Evolutionary conservation across 2,113 vertebrate genomes (phyloP), one percentile per base, ranked within the genome.

Genomic region (Panurus biarmicus): DNA sequence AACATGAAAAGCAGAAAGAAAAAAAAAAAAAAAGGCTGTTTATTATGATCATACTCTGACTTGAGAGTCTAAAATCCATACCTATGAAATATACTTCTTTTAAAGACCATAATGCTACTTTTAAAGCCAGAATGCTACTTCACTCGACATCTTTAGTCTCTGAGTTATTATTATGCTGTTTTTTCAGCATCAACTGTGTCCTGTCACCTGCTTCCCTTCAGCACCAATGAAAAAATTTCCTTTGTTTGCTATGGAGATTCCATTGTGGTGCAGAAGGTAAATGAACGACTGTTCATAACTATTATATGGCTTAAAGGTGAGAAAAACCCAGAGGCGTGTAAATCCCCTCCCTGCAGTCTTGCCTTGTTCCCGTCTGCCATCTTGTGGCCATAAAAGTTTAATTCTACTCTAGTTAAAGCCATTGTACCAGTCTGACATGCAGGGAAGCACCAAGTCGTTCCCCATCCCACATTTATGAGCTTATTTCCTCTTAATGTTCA

Each of bases 381-480:
- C 97, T 96, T 70, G 95, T 97, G 97, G 96, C 58, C 74, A 29
- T 31, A 40, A 54, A 73, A 35, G 57, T 57, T 65, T 44, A 50
- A 29, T 58, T 56, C 75, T 11, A 5, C 28, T 67, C 18, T 20
- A 56, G 40, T 9, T 51, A 64, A 73, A 93, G 42, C 5, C 4
- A 1, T 42, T 5, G 14, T 72, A 38, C 29, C 13, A 60, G 29
- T 16, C 24, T 33, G 29, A 48, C 11, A 33, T 2, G 4, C 33
- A 53, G 31, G 0, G 0, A 89, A 84, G n/a, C 31, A 74, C 5
- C 7, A 36, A 36, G 25, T n/a, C 17, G 12, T 25, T 61, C 35
- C 18, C 28, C 22, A 60, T 35, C 17, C 20, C 1, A 1, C 3
- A 0, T 8, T 60, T 85, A 38, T 24, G 8, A 57, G 11, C 6